Evolutionary conservation across 2,113 vertebrate species (phyloP), one percentile per base, ranked within the genome.

Genomic region (Sylvia atricapilla): DNA sequence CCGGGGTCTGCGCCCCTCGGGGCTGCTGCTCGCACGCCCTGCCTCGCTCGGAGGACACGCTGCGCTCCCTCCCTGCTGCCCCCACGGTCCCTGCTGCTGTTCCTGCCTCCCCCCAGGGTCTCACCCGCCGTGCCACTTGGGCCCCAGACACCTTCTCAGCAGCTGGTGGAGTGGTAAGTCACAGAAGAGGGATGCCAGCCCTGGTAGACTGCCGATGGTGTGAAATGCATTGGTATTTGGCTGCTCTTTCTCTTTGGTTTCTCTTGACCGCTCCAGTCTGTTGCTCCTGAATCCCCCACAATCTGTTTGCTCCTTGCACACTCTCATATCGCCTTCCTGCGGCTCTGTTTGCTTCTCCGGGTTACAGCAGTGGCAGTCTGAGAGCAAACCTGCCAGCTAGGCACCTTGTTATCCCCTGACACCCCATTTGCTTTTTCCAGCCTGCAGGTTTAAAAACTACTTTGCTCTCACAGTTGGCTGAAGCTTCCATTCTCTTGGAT

Each of bases 141-240:
- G 80, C 41, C 43, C 9, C 27, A 22, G 52, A 47, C 41, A 9
- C 66, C 39, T 70, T 70, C 69, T 75, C 50, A 10, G 16, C 39
- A 31, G 63, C 84, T 35, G 39, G 56, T 39, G 47, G 37, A 47
- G 82, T 1, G 95, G 96, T 96, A 96, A 96, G 96, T 95, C 8
- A 8, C 33, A 4, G 78, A 24, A 30, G 35, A 72, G 44, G 50
- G 30, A 23, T 2, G 2, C 11, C 43, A 31, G 55, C 60, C 47
- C 43, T 31, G 60, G 15, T 2, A 13, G 44, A 24, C 27, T 43
- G 44, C 43, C 24, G 55, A 64, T 43, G 70, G 46, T 39, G 50
- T 50, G 49, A 56, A 44, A 11, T 4, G 5, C 3, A 2, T 16
- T 49, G 63, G 10, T n/a, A 1, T 28, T 37, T 31, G 50, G 31